Base-by-base conservation (phyloP, 2,888 invertebrate genomes). In the Oeneis ivallda region DNA sequence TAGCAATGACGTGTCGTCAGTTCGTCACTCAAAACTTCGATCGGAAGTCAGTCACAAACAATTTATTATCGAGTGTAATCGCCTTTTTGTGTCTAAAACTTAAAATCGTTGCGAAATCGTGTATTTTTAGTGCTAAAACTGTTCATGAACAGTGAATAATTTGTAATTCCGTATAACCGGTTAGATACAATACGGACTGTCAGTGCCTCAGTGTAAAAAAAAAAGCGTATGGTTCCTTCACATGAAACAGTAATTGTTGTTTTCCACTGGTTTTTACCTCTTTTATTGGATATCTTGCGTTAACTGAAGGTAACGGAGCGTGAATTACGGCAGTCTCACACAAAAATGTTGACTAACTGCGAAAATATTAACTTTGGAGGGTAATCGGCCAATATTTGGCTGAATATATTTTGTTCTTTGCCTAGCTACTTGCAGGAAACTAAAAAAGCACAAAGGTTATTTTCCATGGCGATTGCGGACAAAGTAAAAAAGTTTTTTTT, bases 41-140 rank as follows among this genome's bases (percentile, higher is more conserved):
- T 79, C 81, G 76, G 89, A 89, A 89, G 89, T 91, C 89, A 90
- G 90, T 91, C 77, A 85, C 89, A 81, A 82, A 85, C 75, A 75
- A 71, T 81, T 72, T 74, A 76, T 77, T 72, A 78, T 82, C 17
- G 54, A 76, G 81, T 78, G 78, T 76, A 81, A 83, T 83, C 83
- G 80, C 84, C 79, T 82, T 83, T 79, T 71, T 76, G 78, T 79
- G 75, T 66, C 56, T 75, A 78, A 79, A 74, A 70, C 70, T 73
- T 73, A 64, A 70, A 78, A 76, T 75, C 69, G 79, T 77, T 74
- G 74, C 74, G 72, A 76, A 79, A 79, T 79, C 73, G 59, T 52
- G 56, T 52, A 53, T 43, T 61, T 50, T 52, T 61, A 39, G 52
- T 60, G 56, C 41, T 50, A 43, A 49, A 60, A 61, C 19, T 47